Base-by-base conservation (phyloP, 2,797 vertebrate genomes). In the Paratrypauchen microcephalus region DNA sequence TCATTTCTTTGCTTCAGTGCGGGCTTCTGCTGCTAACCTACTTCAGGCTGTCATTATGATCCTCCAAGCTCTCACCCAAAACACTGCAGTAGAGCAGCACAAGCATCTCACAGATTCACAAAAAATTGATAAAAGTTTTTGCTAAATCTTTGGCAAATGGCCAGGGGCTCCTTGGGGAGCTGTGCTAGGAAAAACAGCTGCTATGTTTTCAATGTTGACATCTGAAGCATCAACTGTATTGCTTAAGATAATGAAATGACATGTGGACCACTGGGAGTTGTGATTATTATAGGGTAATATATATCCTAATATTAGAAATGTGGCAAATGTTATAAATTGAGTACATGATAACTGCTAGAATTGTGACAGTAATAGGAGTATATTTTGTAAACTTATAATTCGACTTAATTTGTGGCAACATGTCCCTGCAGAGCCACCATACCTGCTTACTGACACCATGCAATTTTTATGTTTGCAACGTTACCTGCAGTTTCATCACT, bases 11-110 rank as follows among this genome's bases (percentile, higher is more conserved):
- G 73, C 68, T 80, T 66, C 47, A 70, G 69, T 75, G 83, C 80
- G 11, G 71, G 82, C 79, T 85, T 82, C 68, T 91, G 58, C 58
- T 19, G 58, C 58, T 32, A 88, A 91, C 88, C 90, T 91, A 88
- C 90, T 91, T 89, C 82, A 81, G 74, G 48, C 83, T 82, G 76
- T 87, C 83, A 83, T 91, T 87, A 89, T 15, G 6, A 81, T 79
- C 81, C 79, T 90, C 83, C 79, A 81, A 74, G 79, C 83, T 78
- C 65, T 70, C 66, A 82, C 75, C 76, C 68, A 32, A 76, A 81
- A 82, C 72, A 7, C 75, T 5, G 66, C 66, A 55, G 77, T 75
- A 68, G 72, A 45, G 68, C 54, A 62, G 58, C 59, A 19, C 55
- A 32, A 80, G 84, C 26, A 72, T 80, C 74, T 78, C 68, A 59